Evolutionary conservation across 2,888 invertebrate species (phyloP).

Genomic region (Epinotia ramella): DNA sequence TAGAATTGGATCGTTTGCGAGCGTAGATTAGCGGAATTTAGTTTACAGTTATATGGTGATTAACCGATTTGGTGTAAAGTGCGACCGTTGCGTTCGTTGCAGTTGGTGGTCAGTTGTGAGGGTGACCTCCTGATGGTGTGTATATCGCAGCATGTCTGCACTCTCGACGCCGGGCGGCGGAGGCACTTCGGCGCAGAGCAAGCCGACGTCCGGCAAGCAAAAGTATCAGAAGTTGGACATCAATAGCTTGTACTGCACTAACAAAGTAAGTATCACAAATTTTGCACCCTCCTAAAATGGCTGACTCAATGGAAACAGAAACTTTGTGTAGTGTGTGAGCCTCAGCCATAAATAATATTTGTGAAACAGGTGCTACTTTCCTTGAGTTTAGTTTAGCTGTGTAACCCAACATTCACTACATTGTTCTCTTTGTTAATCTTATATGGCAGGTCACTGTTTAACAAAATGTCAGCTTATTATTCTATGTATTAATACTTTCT

Average conservation of each 20-base stretch:
- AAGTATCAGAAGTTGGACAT: slow-evolving; percentile 99
- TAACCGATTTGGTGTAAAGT: slow-evolving; percentile 53
- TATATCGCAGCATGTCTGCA: slow-evolving; percentile 98
- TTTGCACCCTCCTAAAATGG: background rate
- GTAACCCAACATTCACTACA: background rate
- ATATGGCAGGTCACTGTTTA: background rate
- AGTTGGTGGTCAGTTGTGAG: slow-evolving; percentile 82
- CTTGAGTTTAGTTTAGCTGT: slow-evolving; percentile 1
- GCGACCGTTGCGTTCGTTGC: slow-evolving; percentile 63
- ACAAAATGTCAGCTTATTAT: slow-evolving; percentile 2
- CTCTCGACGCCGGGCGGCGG: slow-evolving; percentile 93
- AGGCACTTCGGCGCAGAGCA: slow-evolving; percentile 84
- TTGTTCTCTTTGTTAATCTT: slow-evolving; percentile 17
- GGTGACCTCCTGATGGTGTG: slow-evolving; percentile 91
- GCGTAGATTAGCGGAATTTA: slow-evolving; percentile 19
- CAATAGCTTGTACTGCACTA: slow-evolving; percentile 97
- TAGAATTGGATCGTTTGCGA: slow-evolving; percentile 16
- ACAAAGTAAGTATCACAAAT: slow-evolving; percentile 87
- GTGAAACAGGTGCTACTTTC: too few relatives aligned
- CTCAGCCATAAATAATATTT: background rate
- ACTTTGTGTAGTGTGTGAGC: background rate
- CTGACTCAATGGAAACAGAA: background rate
- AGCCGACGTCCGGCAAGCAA: slow-evolving; percentile 91
- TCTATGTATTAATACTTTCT: background rate
- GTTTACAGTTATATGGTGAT: slow-evolving; percentile 47